Evolutionary conservation across 1,140 invertebrate genomes (phyloP), one percentile per base, ranked within the genome.

Genomic region (Aphelenchoides fujianensis): DNA sequence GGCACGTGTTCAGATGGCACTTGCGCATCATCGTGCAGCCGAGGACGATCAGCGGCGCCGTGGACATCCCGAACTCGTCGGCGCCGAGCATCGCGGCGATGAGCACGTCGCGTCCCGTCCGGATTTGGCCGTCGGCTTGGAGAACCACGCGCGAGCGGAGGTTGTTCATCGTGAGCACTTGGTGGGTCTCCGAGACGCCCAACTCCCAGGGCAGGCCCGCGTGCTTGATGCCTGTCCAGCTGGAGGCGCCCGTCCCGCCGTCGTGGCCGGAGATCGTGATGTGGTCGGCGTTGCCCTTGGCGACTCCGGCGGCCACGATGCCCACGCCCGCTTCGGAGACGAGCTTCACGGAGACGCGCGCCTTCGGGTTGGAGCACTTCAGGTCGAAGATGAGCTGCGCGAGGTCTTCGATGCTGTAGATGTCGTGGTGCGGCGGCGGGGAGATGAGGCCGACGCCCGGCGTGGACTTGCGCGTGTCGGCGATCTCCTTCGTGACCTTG

Each of bases 1-100:
- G 96, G 82, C 96, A 99, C 30, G 96, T 98, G 86, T 99, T 99
- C 69, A 99, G 87, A 86, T 99, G 96, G 85, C 96, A 99, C 85
- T 98, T 99, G 63, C 96, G 88, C 96, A 98, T 98, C 96, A 98
- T 98, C 3, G 95, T 99, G 84, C 96, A 99, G 7, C 96, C 90
- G 85, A 98, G 90, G 0, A 92, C 93, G 85, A 99, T 98, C 48
- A 99, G 87, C 0, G 96, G 95, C 2, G 95, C 95, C 12, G 96
- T 98, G 83, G 93, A 95, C 79, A 80, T 81, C 84, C 67, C 96
- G 86, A 97, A 95, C 86, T 98, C 95, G 86, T 98, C 96, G 9
- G 96, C 96, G 53, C 96, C 96, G 2, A 98, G 86, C 54, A 97
- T 84, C 2, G 93, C 95, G 16, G 93, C 95, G 32, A 98, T 92